phyloP scores from a whole-genome alignment of 1,140 invertebrate genomes.

The Drosophila tani region DNA sequence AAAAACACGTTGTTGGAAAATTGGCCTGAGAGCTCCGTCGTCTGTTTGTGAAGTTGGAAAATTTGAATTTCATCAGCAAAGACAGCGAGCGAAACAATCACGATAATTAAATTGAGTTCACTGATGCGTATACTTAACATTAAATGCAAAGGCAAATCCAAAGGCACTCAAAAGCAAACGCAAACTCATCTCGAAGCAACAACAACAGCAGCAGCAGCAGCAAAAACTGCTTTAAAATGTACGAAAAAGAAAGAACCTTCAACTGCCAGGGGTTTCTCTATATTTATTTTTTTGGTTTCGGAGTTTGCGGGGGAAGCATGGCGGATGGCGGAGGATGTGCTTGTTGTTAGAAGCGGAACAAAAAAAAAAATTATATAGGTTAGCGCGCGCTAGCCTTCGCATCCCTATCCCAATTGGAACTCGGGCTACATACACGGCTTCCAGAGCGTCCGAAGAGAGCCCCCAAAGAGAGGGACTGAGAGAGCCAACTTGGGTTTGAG shows the following conservation, averaged over 20 bases:
- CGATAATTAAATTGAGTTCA: constrained; percentile 83
- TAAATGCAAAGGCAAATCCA: constrained; percentile 64
- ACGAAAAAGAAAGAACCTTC: constrained; percentile 66
- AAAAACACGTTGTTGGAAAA: constrained; percentile 60
- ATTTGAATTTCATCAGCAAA: constrained; percentile 71
- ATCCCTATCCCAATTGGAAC: constrained; percentile 58
- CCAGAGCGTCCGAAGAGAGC: constrained; percentile 19
- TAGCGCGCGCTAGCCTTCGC: constrained; percentile 58
- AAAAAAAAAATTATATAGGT: constrained; percentile 78
- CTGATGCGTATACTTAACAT: constrained; percentile 83
- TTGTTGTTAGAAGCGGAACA: constrained; percentile 46
- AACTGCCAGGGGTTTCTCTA: constrained; percentile 53
- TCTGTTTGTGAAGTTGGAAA: constrained; percentile 74
- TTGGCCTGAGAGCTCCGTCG: constrained; percentile 27
- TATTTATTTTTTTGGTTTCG: constrained; percentile 18
- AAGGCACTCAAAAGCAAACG: constrained; percentile 20
- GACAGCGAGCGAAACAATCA: constrained; percentile 76
- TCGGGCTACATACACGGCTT: constrained; percentile 37
- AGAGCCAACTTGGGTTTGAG: constrained; percentile 2
- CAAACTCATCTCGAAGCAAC: constrained; percentile 11
- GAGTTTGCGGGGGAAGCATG: neutral
- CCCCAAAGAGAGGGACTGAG: constrained; percentile 13
- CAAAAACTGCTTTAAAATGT: constrained; percentile 57
- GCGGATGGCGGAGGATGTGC: constrained; percentile 12
- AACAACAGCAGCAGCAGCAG: constrained; percentile 21